Percentiles rank a stretch among this genome's conserved stretches.
Evolutionary conservation across 2,888 invertebrate genomes (phyloP).

Genomic region (Alsophila aescularia): DNA sequence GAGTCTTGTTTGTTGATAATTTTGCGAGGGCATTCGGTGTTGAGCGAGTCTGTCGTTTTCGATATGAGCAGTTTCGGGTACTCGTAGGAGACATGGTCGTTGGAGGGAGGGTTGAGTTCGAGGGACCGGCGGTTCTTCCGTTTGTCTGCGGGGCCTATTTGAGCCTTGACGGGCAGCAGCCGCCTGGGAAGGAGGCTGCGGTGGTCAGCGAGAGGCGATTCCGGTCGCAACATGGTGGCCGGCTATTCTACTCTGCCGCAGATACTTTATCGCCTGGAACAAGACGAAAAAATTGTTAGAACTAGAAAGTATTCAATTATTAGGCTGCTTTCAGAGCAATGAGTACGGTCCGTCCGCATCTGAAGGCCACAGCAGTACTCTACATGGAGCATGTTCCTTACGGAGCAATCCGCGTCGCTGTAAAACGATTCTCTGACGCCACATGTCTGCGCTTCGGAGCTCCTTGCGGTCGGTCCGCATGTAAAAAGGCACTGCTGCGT

Average conservation of each 20-base stretch:
- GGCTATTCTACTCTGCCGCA: conserved; percentile 67
- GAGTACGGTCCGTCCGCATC: too few relatives aligned
- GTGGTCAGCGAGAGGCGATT: conserved; percentile 82
- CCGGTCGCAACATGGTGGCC: conserved; percentile 79
- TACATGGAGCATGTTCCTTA: too few relatives aligned
- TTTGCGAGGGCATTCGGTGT: conserved; percentile 77
- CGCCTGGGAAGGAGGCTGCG: conserved; percentile 79
- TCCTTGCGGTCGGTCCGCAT: too few relatives aligned
- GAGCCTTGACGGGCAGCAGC: conserved; percentile 76
- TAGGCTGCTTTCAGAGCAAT: too few relatives aligned
- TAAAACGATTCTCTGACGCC: too few relatives aligned
- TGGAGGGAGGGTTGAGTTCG: conserved; percentile 72
- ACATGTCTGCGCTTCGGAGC: too few relatives aligned
- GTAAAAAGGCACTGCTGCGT: too few relatives aligned
- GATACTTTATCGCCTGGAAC: conserved; percentile 70
- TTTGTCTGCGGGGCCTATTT: conserved; percentile 76
- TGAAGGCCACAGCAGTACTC: too few relatives aligned
- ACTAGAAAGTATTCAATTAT: background rate
- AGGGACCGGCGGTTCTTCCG: conserved; percentile 77
- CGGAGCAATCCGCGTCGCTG: too few relatives aligned
- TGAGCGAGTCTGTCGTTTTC: conserved; percentile 78
- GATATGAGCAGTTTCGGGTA: conserved; percentile 80
- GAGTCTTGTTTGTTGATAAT: conserved; percentile 77
- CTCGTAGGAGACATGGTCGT: conserved; percentile 71
- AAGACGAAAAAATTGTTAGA: conserved; percentile 38